phyloP scores from a whole-genome alignment of 2,797 vertebrate species.

The Sebastes matsubarae region DNA sequence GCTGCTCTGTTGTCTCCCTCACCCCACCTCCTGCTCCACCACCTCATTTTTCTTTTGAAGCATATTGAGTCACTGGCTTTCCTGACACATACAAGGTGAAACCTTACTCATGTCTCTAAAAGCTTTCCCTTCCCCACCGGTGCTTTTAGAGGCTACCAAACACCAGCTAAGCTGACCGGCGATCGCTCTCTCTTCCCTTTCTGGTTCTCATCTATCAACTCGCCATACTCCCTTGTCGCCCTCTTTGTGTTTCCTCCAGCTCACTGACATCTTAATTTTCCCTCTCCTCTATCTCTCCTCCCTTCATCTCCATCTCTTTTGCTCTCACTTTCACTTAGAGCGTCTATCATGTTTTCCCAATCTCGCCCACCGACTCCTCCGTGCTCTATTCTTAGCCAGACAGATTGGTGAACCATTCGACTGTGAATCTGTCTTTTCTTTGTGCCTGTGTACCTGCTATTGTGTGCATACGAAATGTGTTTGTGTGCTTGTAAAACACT shows the following conservation, averaged over 20 bases:
- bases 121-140: constrained; percentile 36
- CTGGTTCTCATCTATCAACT: constrained; percentile 20
- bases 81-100: constrained; percentile 49
- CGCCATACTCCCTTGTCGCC: constrained; percentile 5
- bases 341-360: constrained; percentile 51
- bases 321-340: constrained; percentile 40
- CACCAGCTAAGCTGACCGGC: constrained; percentile 12
- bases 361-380: constrained; percentile 28
- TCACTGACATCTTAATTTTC: constrained; percentile 45
- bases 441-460: not conserved
- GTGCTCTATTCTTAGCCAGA: constrained; percentile 53
- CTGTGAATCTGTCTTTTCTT: constrained; percentile 23
- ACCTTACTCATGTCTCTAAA: constrained; percentile 42
- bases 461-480: not conserved
- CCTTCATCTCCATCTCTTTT: constrained; percentile 45
- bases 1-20: constrained; percentile 21
- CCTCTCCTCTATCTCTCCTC: constrained; percentile 30
- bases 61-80: constrained; percentile 31
- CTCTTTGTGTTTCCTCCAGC: constrained; percentile 27
- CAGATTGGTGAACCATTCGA: constrained; percentile 21
- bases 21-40: constrained; percentile 3
- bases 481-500: not conserved
- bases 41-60: constrained; percentile 26
- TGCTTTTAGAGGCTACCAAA: constrained; percentile 47
- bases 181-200: constrained; percentile 23